These are phyloP conservation scores for Listrodromus nycthemerus DNA, from an alignment of 2,888 invertebrate species.

Conservation along the genomic window DNA sequence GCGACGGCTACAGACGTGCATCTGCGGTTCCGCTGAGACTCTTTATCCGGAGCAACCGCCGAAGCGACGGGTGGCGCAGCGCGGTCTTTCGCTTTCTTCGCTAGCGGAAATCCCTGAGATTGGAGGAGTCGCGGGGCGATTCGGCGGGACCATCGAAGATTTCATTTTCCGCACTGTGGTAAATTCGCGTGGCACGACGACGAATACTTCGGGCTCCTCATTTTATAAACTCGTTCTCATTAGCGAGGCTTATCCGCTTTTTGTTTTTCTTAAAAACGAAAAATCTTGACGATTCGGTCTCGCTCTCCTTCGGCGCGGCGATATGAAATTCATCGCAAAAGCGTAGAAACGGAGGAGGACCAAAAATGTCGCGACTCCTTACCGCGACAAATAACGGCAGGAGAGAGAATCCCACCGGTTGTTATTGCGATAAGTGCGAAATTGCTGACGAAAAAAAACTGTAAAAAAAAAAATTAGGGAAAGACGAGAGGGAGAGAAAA, in stretches of 20 bases:
- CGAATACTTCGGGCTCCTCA: constrained; percentile 19
- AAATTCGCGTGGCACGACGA: constrained; percentile 63
- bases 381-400: background rate
- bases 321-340: constrained; percentile 28
- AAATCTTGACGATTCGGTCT: background rate
- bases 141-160: constrained; percentile 75
- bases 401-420: constrained; percentile 35
- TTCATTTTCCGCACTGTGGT: constrained; percentile 73
- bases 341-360: background rate
- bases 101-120: constrained; percentile 21
- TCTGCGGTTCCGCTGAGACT: background rate
- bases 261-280: background rate
- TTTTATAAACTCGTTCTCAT: constrained; percentile 29
- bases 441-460: constrained; percentile 46
- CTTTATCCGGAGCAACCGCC: background rate
- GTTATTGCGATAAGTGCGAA: constrained; percentile 38
- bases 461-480: constrained; percentile 9
- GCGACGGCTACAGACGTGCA: constrained; percentile 42
- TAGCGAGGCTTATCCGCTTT: constrained; percentile 10
- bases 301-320: background rate
- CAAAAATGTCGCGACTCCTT: background rate
- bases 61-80: background rate
- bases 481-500: constrained; percentile 51
- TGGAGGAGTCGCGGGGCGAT: background rate
- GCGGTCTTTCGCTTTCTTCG: background rate